Evolutionary conservation across 1,140 invertebrate genomes (phyloP), one percentile per base, ranked within the genome.

Genomic region (Hylyphantes graminicola): DNA sequence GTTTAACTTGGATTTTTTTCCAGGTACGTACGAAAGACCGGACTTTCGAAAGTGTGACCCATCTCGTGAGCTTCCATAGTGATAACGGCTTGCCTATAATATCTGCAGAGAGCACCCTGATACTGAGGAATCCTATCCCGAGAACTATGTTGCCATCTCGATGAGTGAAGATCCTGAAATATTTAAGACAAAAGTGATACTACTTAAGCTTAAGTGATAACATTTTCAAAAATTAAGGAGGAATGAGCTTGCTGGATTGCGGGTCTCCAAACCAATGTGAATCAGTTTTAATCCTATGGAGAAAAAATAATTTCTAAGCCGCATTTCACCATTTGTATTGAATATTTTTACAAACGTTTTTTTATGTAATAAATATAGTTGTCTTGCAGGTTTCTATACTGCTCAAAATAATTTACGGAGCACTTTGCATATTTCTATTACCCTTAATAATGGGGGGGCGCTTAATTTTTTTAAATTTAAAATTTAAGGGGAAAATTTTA

Each of bases 21-120:
- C 51, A 82, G 96, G 96, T 97, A 48, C 92, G 97, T 88, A 99
- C 98, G 57, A 98, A 98, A 90, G 97, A 98, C 90, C 93, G 95
- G 85, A 95, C 96, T 87, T 99, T 99, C 91, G 96, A 98, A 87
- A 98, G 96, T 90, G 96, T 99, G 2, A 96, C 94, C 88, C 97
- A 99, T 91, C 92, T 99, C 72, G 96, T 99, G 74, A 95, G 96
- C 88, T 97, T 97, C 91, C 97, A 99, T 90, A 95, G 94, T 89
- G 93, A 95, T 88, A 97, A 98, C 89, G 93, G 94, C 87, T 91
- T 98, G 87, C 97, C 98, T 61, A 99, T 99, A 85, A 96, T 98
- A 89, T 97, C 96, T 6, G 95, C 96, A 8, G 96, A 97, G 90
- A 96, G 95, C 88, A 95, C 95, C 85, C 91, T 98, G 86, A 92